Evolutionary conservation across 2,797 vertebrate species (phyloP).

Genomic region (Lagocephalus sceleratus): DNA sequence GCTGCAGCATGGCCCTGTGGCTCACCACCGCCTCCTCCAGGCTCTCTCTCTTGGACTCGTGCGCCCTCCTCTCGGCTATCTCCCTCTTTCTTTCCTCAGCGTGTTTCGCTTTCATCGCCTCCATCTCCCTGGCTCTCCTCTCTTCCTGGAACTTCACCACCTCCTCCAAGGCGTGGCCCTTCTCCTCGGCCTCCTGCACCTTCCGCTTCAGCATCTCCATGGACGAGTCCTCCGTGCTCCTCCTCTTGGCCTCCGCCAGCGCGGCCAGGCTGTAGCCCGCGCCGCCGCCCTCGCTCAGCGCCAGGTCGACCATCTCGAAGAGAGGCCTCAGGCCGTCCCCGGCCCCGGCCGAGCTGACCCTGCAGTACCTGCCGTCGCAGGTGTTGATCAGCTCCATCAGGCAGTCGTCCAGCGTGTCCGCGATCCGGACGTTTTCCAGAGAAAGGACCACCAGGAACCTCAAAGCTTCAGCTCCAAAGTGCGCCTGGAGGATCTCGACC

Average conservation of each 20-base stretch:
- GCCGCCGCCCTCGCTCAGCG: conserved; percentile 15
- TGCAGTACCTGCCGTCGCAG: conserved; percentile 46
- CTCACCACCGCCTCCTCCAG: conserved; percentile 43
- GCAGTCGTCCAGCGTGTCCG: conserved; percentile 27
- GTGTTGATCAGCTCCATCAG: conserved; percentile 51
- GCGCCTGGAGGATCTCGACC: conserved; percentile 34
- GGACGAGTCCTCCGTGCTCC: conserved; percentile 23
- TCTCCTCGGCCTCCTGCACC: conserved; percentile 24
- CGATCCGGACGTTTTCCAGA: conserved; percentile 33
- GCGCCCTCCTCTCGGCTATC: conserved; percentile 11
- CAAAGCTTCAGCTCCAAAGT: conserved; percentile 41
- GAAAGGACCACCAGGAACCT: conserved; percentile 48
- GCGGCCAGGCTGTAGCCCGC: conserved; percentile 37
- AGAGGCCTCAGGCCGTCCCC: conserved; percentile 13
- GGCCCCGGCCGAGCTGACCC: conserved; percentile 8
- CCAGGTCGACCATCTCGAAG: conserved; percentile 33
- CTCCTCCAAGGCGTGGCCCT: conserved; percentile 19
- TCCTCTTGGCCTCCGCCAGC: conserved; percentile 21
- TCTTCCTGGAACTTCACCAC: conserved; percentile 24
- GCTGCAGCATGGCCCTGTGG: conserved; percentile 32
- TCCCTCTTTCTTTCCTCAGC: conserved; percentile 46
- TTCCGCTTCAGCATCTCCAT: conserved; percentile 41
- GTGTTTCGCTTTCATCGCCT: conserved; percentile 42
- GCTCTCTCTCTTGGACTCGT: conserved; percentile 29
- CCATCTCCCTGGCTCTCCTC: conserved; percentile 30